phyloP scores from a whole-genome alignment of 2,797 vertebrate species.

The Enteromius mattozi region DNA sequence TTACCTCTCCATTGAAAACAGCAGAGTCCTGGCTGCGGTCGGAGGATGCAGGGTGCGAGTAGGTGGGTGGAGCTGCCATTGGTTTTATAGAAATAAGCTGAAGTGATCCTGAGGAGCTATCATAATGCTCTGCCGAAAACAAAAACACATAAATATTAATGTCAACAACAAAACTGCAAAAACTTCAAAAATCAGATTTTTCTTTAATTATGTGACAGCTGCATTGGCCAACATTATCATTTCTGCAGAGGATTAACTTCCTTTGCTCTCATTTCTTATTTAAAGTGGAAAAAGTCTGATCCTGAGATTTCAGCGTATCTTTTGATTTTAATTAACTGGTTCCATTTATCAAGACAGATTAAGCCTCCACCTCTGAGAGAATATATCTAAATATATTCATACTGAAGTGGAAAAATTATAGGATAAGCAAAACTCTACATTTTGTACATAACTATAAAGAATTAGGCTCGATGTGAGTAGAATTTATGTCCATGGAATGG shows the following conservation, averaged over 20 bases:
- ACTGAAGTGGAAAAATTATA: not conserved
- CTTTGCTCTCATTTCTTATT: constrained; percentile 63
- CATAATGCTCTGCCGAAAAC: constrained; percentile 83
- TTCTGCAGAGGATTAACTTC: constrained; percentile 64
- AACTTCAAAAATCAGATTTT: not conserved
- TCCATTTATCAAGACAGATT: constrained; percentile 28
- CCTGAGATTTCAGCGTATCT: not conserved
- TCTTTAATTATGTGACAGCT: not conserved
- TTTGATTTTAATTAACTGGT: constrained; percentile 56
- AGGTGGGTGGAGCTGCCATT: constrained; percentile 78
- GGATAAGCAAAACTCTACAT: not conserved
- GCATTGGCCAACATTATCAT: constrained; percentile 11
- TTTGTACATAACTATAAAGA: not conserved
- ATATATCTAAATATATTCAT: not conserved
- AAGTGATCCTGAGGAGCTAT: constrained; percentile 94
- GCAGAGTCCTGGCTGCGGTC: constrained; percentile 89
- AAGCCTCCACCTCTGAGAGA: not conserved
- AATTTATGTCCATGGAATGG: not conserved
- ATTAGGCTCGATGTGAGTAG: not conserved
- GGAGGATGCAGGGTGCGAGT: constrained; percentile 81
- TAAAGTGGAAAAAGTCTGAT: constrained; percentile 46
- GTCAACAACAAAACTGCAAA: not conserved
- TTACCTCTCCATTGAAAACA: constrained; percentile 92
- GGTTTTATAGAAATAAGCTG: constrained; percentile 95
- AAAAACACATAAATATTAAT: constrained; percentile 24